Evolutionary conservation across 2,797 vertebrate species (phyloP), one percentile per base, ranked within the genome.

Genomic region (Neosilurus mollespiculum): DNA sequence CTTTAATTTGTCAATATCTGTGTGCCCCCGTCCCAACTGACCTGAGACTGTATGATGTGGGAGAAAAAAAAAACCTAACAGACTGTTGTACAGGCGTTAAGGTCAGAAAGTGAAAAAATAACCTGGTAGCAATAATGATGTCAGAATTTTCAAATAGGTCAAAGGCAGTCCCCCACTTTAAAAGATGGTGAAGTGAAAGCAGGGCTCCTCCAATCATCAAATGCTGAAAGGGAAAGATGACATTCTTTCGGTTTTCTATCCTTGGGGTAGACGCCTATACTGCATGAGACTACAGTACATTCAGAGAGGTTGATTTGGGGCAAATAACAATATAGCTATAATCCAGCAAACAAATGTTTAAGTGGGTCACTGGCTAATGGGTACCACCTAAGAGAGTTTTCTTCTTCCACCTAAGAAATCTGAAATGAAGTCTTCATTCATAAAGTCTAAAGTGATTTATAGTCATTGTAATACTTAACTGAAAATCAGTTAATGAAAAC

Each of bases 211-310:
- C 24, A 75, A 37, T 0, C 5, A 22, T 58, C 26, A 75, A 58
- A 58, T 75, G 26, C 18, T 53, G 14, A 34, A 75, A 75, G 72
- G 58, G 18, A 75, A 75, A 75, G 8, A 34, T 73, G 16, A 58
- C 10, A 5, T 34, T 20, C 26, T 34, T 58, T 43, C 10, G 18
- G 4, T 58, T 58, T 75, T 34, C n/a, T 34, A 20, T 58, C 5
- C 4, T 30, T 75, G 26, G 26, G 34, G 9, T 58, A 58, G 71
- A 56, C 53, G 26, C n/a, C 16, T 15, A 34, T 22, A 58, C 72
- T 53, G 14, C n/a, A 53, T 24, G 22, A 51, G 22, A 49, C 10
- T 4, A 53, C 43, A 71, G 12, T 20, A 53, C 43, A 71, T n/a
- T 20, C 37, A 43, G 37, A 70, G 11, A 70, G 49, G 43, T 26